Evolutionary conservation across 2,888 invertebrate genomes (phyloP).

Genomic region (Aleiodes testaceus): DNA sequence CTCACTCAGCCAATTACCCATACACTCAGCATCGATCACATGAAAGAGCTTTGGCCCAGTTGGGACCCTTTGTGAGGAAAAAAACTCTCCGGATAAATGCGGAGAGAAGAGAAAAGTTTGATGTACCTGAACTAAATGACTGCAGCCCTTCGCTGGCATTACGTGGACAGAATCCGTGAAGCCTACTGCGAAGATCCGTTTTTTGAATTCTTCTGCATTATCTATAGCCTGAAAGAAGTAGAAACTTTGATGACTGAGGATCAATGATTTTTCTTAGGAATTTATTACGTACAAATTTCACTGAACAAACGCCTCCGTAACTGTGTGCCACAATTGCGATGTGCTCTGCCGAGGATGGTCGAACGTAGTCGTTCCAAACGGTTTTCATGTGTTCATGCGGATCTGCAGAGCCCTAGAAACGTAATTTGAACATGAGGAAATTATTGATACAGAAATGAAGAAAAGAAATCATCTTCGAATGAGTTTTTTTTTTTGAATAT

Average conservation of each 20-base stretch:
- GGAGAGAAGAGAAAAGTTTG: not conserved
- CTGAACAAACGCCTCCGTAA: constrained; percentile 82
- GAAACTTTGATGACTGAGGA: not conserved
- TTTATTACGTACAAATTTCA: constrained; percentile 74
- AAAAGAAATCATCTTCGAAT: no score
- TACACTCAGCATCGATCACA: not conserved
- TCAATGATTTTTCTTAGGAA: not conserved
- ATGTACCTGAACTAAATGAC: constrained; percentile 57
- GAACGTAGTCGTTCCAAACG: constrained; percentile 82
- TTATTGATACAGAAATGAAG: not conserved
- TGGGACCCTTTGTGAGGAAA: not conserved
- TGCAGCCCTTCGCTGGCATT: constrained; percentile 59
- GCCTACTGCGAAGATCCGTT: constrained; percentile 82
- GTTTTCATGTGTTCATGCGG: constrained; percentile 79
- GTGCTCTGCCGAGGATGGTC: constrained; percentile 75
- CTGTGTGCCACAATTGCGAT: constrained; percentile 87
- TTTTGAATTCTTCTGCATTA: constrained; percentile 76
- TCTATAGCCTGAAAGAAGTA: constrained; percentile 72
- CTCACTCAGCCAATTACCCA: constrained; percentile 47
- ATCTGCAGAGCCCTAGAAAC: constrained; percentile 74
- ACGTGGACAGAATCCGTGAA: constrained; percentile 85
- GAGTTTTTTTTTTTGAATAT: not conserved
- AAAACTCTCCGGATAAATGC: not conserved
- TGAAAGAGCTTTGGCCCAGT: no score
- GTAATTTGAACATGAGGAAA: not conserved